phyloP scores from a whole-genome alignment of 2,888 invertebrate species.

The Hypsopygia costalis region DNA sequence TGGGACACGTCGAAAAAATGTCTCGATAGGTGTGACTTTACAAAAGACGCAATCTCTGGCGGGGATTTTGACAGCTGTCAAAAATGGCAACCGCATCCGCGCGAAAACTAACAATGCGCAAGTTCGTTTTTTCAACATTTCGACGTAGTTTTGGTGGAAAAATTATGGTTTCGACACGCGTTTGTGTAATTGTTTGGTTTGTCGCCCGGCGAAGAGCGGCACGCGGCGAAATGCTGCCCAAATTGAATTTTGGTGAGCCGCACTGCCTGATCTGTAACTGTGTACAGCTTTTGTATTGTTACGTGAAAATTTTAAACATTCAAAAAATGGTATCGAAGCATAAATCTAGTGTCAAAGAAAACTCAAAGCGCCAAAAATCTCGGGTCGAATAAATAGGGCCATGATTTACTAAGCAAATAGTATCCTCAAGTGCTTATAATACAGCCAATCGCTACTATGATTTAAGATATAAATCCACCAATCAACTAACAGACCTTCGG shows the following conservation, averaged over 20 bases:
- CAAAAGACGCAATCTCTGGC: conserved; percentile 57
- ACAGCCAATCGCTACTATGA: too few relatives aligned
- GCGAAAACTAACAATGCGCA: conserved; percentile 69
- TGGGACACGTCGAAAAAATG: conserved; percentile 13
- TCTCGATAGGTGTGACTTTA: conserved; percentile 41
- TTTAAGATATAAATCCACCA: too few relatives aligned
- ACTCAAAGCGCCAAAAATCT: too few relatives aligned
- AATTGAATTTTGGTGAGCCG: conserved; percentile 72
- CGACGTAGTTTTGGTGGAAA: conserved; percentile 58
- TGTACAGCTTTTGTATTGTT: conserved; percentile 25
- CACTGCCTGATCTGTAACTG: conserved; percentile 54
- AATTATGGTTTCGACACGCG: conserved; percentile 74
- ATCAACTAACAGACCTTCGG: too few relatives aligned
- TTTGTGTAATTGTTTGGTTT: conserved; percentile 78
- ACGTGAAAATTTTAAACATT: background rate
- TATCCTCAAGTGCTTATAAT: too few relatives aligned
- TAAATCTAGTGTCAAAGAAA: too few relatives aligned
- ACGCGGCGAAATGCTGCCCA: conserved; percentile 47
- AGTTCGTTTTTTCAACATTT: conserved; percentile 54
- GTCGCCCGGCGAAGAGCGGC: conserved; percentile 48
- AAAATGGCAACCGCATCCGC: conserved; percentile 61
- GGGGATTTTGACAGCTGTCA: conserved; percentile 72
- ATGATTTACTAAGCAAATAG: too few relatives aligned
- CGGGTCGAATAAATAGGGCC: too few relatives aligned
- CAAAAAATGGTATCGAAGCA: too few relatives aligned